Evolutionary conservation across 2,797 vertebrate genomes (phyloP).

Genomic region (Melanogrammus aeglefinus): DNA sequence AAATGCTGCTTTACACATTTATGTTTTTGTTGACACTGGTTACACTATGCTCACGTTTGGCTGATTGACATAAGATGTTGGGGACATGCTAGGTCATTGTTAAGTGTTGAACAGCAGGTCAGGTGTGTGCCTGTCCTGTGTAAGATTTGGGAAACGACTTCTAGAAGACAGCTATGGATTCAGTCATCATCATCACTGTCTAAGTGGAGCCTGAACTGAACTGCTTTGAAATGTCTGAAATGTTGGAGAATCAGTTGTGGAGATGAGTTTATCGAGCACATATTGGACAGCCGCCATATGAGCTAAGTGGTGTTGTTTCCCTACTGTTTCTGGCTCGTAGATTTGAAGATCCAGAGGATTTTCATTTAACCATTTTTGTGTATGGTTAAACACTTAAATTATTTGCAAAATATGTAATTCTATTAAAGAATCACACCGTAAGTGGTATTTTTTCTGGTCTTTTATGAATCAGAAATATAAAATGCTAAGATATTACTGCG

Average conservation of each 20-base stretch:
- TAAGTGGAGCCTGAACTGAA: constrained; percentile 52
- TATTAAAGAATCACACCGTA: constrained; percentile 18
- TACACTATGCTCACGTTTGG: constrained; percentile 20
- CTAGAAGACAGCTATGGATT: constrained; percentile 45
- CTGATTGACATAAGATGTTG: constrained; percentile 25
- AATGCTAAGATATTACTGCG: constrained; percentile 17
- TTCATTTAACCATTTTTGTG: too few relatives aligned
- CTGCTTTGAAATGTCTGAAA: constrained; percentile 59
- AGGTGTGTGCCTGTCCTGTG: constrained; percentile 55
- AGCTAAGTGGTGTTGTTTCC: constrained; percentile 23
- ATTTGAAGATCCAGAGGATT: constrained; percentile 16
- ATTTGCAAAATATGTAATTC: constrained; percentile 19
- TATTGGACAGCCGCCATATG: neutral
- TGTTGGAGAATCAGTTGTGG: constrained; percentile 32
- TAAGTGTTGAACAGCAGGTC: constrained; percentile 17
- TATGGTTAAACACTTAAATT: constrained; percentile 22
- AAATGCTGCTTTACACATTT: constrained; percentile 29
- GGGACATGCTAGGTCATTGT: constrained; percentile 16
- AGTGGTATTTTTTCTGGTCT: constrained; percentile 7
- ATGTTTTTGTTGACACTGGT: constrained; percentile 30
- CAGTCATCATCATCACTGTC: constrained; percentile 41
- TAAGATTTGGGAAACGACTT: constrained; percentile 56
- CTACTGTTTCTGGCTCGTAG: constrained; percentile 25
- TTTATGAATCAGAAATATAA: neutral
- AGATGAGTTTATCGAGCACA: constrained; percentile 9